Percentiles rank a stretch among this genome's conserved stretches.
These are phyloP conservation scores for Meghimatium bilineatum DNA, from an alignment of 2,888 invertebrate genomes.

Conservation along the genomic window DNA sequence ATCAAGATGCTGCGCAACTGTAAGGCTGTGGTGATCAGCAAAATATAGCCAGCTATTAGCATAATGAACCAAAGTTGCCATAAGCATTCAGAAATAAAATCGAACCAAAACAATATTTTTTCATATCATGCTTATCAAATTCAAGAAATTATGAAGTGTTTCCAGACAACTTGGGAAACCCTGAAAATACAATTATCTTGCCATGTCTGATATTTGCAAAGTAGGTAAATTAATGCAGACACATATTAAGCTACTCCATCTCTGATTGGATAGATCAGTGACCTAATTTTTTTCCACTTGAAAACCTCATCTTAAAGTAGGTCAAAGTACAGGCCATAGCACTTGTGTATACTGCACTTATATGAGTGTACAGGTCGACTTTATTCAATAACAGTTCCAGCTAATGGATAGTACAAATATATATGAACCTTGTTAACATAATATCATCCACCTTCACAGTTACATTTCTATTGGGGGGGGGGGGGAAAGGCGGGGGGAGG, in stretches of 20 bases:
- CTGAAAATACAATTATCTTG: background rate
- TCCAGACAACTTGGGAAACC: background rate
- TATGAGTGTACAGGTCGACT: background rate
- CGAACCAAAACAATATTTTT: too few relatives aligned
- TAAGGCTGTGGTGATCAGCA: too few relatives aligned
- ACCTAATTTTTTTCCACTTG: background rate
- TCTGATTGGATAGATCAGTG: background rate
- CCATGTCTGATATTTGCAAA: background rate
- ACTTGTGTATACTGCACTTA: background rate
- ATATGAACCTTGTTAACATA: too few relatives aligned
- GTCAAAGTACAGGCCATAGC: background rate
- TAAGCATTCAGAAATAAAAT: too few relatives aligned
- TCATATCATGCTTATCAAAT: too few relatives aligned
- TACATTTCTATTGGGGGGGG: too few relatives aligned
- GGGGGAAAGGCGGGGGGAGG: too few relatives aligned
- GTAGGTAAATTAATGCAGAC: background rate
- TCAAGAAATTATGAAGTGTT: too few relatives aligned
- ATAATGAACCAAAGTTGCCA: too few relatives aligned
- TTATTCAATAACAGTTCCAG: background rate
- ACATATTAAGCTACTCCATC: background rate
- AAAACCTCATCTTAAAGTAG: background rate
- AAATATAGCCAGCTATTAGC: too few relatives aligned
- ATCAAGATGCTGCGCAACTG: too few relatives aligned
- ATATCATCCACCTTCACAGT: too few relatives aligned
- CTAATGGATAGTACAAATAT: background rate